Evolutionary conservation across 2,888 invertebrate species (phyloP).

Genomic region (Smittia sp.): DNA sequence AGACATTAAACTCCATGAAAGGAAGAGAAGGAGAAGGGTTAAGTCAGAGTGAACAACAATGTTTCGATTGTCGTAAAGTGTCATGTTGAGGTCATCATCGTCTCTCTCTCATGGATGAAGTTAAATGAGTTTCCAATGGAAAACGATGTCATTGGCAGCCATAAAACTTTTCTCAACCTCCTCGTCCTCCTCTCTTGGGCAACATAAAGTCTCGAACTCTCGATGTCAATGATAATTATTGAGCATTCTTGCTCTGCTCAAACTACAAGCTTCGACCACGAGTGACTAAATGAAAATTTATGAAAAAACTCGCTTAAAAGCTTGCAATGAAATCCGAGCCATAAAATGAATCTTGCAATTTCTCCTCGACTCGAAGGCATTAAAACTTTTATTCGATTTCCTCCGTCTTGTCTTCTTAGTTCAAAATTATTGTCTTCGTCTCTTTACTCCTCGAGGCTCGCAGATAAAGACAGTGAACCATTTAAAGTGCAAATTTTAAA

Average conservation of each 20-base stretch:
- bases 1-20: not conserved
- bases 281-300: constrained; percentile 36
- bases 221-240: too few relatives aligned
- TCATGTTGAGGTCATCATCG: constrained; percentile 30
- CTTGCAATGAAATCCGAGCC: not conserved
- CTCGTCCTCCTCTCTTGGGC: constrained; percentile 4
- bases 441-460: not conserved
- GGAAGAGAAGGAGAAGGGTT: not conserved
- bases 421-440: constrained; percentile 3
- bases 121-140: not conserved
- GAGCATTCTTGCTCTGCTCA: not conserved
- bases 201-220: constrained; percentile 9
- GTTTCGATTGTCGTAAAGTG: constrained; percentile 26
- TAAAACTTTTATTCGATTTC: constrained; percentile 16
- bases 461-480: constrained; percentile 17
- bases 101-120: not conserved
- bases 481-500: constrained; percentile 37
- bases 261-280: not conserved
- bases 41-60: constrained; percentile 1
- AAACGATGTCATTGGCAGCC: not conserved
- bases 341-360: constrained; percentile 12
- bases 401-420: not conserved
- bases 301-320: constrained; percentile 37
- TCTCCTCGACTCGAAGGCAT: not conserved
- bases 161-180: constrained; percentile 2